These are phyloP conservation scores for Balearica regulorum DNA, from an alignment of 2,797 vertebrate genomes.

Conservation along the genomic window DNA sequence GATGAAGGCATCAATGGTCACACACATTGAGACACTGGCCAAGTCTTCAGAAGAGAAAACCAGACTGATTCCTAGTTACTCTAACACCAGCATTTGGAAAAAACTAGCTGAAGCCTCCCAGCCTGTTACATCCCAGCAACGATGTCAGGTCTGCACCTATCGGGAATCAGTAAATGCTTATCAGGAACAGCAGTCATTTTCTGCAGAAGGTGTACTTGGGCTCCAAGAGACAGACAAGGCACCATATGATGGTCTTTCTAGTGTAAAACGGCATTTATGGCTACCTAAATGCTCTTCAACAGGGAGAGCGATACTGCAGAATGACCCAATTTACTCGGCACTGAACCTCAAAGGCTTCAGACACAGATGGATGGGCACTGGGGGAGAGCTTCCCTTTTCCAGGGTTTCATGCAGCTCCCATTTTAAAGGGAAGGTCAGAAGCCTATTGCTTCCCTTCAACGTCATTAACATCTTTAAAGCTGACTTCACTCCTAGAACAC, in stretches of 20 bases:
- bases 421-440: neutral
- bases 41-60: neutral
- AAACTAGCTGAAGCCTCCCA: neutral
- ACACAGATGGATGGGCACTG: neutral
- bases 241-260: fast-evolving
- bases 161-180: fast-evolving
- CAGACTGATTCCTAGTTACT: neutral
- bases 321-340: neutral
- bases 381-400: neutral
- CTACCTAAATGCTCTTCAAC: fast-evolving
- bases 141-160: too few species aligned
- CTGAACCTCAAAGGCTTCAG: neutral
- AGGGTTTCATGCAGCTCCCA: neutral
- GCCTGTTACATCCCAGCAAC: neutral
- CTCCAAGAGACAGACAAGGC: neutral
- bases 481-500: fast-evolving
- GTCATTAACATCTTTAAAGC: fast-evolving
- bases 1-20: neutral
- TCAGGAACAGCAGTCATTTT: neutral
- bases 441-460: fast-evolving
- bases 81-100: neutral
- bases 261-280: fast-evolving
- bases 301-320: neutral
- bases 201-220: neutral
- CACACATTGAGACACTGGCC: fast-evolving